Conservation (phyloP, 2,797 vertebrate genomes). For the Poeciliopsis paucimaculata region DNA sequence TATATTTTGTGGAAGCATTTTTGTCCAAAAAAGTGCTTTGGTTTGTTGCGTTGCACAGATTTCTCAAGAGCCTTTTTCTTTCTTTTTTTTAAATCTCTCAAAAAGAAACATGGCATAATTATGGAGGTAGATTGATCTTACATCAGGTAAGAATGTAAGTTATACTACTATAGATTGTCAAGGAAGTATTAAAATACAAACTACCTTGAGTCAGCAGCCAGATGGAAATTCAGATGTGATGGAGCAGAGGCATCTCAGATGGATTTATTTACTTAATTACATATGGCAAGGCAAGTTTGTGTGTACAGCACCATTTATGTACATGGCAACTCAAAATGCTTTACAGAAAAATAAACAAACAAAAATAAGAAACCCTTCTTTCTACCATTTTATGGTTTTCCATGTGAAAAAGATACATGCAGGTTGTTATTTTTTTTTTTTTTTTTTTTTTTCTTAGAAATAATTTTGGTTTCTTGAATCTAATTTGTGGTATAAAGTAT, state of each 20-base stretch:
- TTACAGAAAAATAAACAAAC: not conserved
- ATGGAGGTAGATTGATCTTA: not conserved
- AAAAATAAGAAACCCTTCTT: not conserved
- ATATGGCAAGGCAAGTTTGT: conserved; percentile 22
- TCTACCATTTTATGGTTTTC: not conserved
- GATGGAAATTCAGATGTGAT: conserved; percentile 47
- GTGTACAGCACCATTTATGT: not conserved
- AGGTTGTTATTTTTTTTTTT: conserved; percentile 69
- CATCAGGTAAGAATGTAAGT: not conserved
- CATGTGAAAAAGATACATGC: conserved; percentile 10
- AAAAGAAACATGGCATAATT: not conserved
- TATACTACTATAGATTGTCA: not conserved
- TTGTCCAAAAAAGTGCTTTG: not conserved
- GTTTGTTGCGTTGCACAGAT: not conserved
- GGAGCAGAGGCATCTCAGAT: conserved; percentile 38
- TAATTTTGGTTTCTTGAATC: conserved; percentile 43
- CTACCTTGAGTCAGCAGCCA: conserved; percentile 49
- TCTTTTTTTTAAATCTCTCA: not conserved
- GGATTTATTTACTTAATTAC: conserved; percentile 50
- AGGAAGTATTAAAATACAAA: conserved; percentile 40
- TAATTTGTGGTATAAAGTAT: not conserved
- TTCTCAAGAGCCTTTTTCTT: not conserved
- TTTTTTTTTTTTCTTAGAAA: conserved; percentile 73
- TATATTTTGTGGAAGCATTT: not conserved
- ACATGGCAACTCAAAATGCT: not conserved